Evolutionary conservation across 2,113 vertebrate genomes (phyloP).

Genomic region (Alligator mississippiensis): DNA sequence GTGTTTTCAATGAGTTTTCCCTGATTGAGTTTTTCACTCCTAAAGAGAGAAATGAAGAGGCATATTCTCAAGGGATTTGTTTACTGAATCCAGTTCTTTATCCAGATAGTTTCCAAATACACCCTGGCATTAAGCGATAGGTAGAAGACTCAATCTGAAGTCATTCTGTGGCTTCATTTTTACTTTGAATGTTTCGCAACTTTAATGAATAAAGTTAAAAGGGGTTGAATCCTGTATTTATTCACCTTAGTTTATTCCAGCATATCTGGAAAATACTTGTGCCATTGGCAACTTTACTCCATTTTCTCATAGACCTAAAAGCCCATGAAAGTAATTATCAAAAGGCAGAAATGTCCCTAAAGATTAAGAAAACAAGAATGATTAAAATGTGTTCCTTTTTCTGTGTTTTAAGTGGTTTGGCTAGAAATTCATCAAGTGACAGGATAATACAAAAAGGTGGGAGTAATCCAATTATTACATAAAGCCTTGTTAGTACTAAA

Average conservation of each 20-base stretch:
- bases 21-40: not conserved
- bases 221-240: not conserved
- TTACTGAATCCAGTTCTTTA: fast-evolving
- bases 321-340: conserved; percentile 5
- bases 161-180: not conserved
- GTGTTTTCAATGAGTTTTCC: too few species aligned
- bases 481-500: not conserved
- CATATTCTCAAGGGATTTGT: not conserved
- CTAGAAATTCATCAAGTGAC: not conserved
- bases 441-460: not conserved
- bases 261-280: not conserved
- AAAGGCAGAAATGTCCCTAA: conserved; percentile 15
- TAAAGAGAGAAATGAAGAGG: not conserved
- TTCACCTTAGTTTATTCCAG: not conserved
- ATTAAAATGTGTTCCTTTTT: not conserved
- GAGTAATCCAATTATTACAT: not conserved
- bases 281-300: not conserved
- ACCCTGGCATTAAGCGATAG: not conserved
- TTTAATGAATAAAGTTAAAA: conserved; percentile 6
- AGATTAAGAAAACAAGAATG: not conserved
- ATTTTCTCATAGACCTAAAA: not conserved
- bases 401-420: conserved; percentile 1
- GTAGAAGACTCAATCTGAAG: not conserved
- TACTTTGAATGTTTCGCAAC: not conserved
- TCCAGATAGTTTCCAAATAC: not conserved